Evolutionary conservation across 2,113 vertebrate species (phyloP).

Genomic region (Hymenochirus boettgeri): DNA sequence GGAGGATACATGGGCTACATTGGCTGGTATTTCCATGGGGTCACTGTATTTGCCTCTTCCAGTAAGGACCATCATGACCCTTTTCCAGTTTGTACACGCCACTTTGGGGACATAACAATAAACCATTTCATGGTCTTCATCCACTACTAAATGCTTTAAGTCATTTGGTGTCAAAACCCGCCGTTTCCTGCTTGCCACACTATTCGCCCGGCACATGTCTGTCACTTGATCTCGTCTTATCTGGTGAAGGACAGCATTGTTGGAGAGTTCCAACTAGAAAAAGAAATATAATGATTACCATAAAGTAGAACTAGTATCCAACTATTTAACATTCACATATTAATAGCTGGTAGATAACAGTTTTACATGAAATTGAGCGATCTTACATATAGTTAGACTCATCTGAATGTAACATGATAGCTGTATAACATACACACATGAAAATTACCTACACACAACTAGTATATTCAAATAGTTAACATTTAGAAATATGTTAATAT

Average conservation of each 20-base stretch:
- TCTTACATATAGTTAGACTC: too few relatives aligned
- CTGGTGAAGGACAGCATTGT: constrained; percentile 81
- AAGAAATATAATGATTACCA: constrained; percentile 56
- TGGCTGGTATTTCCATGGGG: constrained; percentile 95
- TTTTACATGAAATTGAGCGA: too few relatives aligned
- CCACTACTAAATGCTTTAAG: constrained; percentile 92
- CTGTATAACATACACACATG: too few relatives aligned
- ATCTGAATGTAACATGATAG: too few relatives aligned
- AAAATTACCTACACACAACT: too few relatives aligned
- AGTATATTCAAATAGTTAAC: too few relatives aligned
- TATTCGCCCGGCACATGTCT: constrained; percentile 79
- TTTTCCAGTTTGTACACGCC: constrained; percentile 98
- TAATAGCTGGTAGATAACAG: too few relatives aligned
- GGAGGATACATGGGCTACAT: constrained; percentile 85
- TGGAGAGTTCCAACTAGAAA: constrained; percentile 75
- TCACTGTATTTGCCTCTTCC: constrained; percentile 90
- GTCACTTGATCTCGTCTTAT: constrained; percentile 83
- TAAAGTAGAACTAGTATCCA: too few relatives aligned
- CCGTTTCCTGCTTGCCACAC: constrained; percentile 77
- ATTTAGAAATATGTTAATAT: too few relatives aligned
- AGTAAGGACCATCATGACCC: constrained; percentile 97
- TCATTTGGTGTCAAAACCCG: constrained; percentile 85
- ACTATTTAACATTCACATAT: too few relatives aligned
- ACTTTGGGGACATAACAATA: constrained; percentile 98
- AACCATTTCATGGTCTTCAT: constrained; percentile 93